Conservation (phyloP, 64 coral and sea anemone genomes). For the Hydrozoanthus tunicans region DNA sequence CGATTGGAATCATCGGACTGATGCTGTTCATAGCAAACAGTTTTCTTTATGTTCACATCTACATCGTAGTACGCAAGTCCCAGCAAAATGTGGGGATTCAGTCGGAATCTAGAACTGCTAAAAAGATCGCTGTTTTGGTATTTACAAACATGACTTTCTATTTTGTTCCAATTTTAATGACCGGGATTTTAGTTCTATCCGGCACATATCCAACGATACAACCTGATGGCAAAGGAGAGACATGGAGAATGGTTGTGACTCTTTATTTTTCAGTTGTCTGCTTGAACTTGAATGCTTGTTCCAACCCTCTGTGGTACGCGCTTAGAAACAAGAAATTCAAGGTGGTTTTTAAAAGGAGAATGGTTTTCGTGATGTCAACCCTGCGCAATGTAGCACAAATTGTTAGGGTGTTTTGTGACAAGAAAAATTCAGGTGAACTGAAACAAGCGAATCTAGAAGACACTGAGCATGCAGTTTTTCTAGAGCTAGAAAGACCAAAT, state of each 20-base stretch:
- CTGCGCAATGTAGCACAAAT: not conserved
- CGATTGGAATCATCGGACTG: conserved; percentile 10
- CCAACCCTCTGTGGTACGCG: conserved; percentile 43
- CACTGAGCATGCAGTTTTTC: too few species aligned
- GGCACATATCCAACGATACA: conserved; percentile 7
- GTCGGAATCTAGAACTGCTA: not conserved
- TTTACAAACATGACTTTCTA: conserved; percentile 33
- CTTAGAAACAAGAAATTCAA: conserved; percentile 43
- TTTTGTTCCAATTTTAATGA: conserved; percentile 34
- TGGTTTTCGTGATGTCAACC: not conserved
- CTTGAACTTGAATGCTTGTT: conserved; percentile 46
- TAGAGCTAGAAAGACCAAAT: too few species aligned
- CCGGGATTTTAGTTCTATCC: conserved; percentile 16
- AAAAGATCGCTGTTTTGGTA: conserved; percentile 20
- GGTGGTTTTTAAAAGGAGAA: not conserved
- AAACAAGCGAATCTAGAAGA: not conserved
- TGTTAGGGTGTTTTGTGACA: not conserved
- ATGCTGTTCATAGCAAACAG: not conserved
- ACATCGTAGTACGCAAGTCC: conserved; percentile 17
- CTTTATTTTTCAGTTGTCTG: conserved; percentile 21
- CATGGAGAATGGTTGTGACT: conserved; percentile 40
- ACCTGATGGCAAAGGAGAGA: conserved; percentile 3
- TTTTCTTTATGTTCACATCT: conserved; percentile 29
- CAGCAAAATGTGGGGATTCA: not conserved
- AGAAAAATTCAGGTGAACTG: not conserved